A percentile compares a stretch with the other conserved stretches of the same genome.
These are phyloP conservation scores for Drosophila triauraria DNA, from an alignment of 1,140 invertebrate genomes.

Conservation along the genomic window DNA sequence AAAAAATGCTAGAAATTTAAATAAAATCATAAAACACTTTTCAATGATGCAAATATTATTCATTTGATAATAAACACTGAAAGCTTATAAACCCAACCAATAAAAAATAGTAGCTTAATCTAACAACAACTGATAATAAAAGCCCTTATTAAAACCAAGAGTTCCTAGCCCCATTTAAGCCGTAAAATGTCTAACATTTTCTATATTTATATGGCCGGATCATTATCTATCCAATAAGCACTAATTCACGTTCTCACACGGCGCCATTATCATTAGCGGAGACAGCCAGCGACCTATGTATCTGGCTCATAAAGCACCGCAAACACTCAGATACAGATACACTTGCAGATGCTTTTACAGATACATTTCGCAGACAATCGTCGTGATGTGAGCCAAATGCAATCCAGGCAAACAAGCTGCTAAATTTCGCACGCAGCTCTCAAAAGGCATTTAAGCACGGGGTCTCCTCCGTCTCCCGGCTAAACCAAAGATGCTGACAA, in stretches of 20 bases:
- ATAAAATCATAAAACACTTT: too few species aligned
- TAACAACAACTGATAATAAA: not conserved
- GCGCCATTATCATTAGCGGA: conserved; percentile 36
- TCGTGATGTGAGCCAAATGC: conserved; percentile 43
- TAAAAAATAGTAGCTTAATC: not conserved
- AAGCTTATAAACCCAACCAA: not conserved
- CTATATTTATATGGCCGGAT: conserved; percentile 21
- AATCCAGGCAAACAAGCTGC: conserved; percentile 71
- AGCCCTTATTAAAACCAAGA: not conserved
- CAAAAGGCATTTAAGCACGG: conserved; percentile 68
- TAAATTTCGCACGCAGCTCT: conserved; percentile 78
- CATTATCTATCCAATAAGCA: conserved; percentile 42
- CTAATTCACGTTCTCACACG: conserved; percentile 37
- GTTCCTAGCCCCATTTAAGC: not conserved
- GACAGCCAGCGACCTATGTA: conserved; percentile 8
- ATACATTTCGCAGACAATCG: conserved; percentile 32
- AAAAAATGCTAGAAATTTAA: too few species aligned
- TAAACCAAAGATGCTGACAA: conserved; percentile 41
- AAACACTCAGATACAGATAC: conserved; percentile 23
- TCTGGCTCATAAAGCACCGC: conserved; percentile 32
- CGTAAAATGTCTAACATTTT: not conserved
- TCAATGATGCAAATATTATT: too few species aligned
- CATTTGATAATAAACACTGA: too few species aligned
- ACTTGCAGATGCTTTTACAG: conserved; percentile 22
- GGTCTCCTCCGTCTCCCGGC: conserved; percentile 11